Conservation (phyloP, 2,113 vertebrate species). For the Corythornis cristatus region DNA sequence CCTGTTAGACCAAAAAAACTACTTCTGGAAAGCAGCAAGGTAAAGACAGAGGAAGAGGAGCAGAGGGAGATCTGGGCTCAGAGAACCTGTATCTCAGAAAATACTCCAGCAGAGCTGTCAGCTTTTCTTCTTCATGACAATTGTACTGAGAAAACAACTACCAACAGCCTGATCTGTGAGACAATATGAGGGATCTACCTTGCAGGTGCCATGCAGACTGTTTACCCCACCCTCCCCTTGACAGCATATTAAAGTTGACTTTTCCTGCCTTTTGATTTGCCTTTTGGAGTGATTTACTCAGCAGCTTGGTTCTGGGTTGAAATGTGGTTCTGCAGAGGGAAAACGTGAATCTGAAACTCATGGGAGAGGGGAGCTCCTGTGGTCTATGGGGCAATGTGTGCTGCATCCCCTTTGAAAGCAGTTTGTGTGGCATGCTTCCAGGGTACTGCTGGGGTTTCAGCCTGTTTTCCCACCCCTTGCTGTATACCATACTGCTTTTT, state of each 20-base stretch:
- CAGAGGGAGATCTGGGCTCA: background rate
- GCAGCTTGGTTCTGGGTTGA: no score
- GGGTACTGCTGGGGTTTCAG: background rate
- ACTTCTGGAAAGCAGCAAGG: background rate
- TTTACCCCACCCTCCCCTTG: background rate
- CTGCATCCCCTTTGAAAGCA: background rate
- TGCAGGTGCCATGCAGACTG: background rate
- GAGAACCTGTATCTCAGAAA: background rate
- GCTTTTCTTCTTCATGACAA: background rate
- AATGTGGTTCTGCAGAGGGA: background rate
- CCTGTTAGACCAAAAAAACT: background rate
- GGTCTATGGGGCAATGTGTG: background rate
- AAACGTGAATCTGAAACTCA: background rate
- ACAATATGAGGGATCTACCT: background rate
- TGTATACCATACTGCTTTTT: background rate
- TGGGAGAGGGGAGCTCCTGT: background rate
- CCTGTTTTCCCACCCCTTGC: background rate
- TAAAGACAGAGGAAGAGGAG: background rate
- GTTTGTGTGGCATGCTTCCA: fast-evolving
- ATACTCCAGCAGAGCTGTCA: background rate
- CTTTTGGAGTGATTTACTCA: background rate
- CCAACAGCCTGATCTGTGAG: background rate
- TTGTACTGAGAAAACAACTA: background rate
- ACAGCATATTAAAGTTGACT: background rate
- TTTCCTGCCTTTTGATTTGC: background rate